Evolutionary conservation across 2,888 invertebrate genomes (phyloP).

Genomic region (Plagiodera versicolora): DNA sequence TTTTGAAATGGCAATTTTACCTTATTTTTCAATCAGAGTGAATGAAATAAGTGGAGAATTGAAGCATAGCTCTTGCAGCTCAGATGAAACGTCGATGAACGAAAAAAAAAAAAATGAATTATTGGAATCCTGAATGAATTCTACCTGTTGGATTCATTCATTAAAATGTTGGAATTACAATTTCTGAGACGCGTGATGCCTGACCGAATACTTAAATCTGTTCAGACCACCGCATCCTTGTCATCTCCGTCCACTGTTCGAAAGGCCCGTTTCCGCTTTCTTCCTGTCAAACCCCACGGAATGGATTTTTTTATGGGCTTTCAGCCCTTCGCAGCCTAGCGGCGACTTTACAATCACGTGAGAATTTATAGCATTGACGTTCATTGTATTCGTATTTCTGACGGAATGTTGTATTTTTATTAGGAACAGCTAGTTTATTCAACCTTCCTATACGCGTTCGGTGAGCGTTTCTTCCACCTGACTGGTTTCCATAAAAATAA

Average conservation of each 20-base stretch:
- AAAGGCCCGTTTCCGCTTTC: conserved; percentile 35
- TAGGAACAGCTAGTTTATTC: not conserved
- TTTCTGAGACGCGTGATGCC: conserved; percentile 1
- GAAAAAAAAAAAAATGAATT: too few relatives aligned
- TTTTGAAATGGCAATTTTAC: too few relatives aligned
- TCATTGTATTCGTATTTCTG: not conserved
- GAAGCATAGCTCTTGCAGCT: not conserved
- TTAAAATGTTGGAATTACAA: not conserved
- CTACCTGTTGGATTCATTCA: conserved; percentile 18
- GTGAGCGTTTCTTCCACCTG: not conserved
- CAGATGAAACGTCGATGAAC: too few relatives aligned
- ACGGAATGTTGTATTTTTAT: not conserved
- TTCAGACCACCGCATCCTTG: not conserved
- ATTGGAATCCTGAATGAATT: not conserved
- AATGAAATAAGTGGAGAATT: too few relatives aligned
- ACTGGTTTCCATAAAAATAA: not conserved
- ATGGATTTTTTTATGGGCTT: conserved; percentile 35
- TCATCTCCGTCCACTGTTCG: conserved; percentile 15
- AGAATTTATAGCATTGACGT: not conserved
- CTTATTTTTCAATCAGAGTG: too few relatives aligned
- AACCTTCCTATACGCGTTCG: not conserved
- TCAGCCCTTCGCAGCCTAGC: conserved; percentile 26
- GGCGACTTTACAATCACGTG: not conserved
- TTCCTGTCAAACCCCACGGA: conserved; percentile 35
- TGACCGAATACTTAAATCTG: not conserved